Evolutionary conservation across 2,113 vertebrate species (phyloP).

Genomic region (Plectropomus leopardus): DNA sequence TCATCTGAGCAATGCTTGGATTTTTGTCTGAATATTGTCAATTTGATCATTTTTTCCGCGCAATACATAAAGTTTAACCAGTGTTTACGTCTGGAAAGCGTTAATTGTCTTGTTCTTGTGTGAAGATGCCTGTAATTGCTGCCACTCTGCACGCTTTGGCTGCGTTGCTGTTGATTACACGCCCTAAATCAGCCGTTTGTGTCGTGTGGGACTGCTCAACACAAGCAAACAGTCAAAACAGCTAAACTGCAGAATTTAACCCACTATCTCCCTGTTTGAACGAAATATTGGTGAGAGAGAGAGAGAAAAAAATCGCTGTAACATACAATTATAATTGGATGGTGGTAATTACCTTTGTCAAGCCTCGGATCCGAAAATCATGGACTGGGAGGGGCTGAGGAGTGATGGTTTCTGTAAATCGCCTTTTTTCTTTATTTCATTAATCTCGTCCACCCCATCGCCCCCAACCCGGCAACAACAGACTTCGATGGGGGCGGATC

Average conservation of each 20-base stretch:
- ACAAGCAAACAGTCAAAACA: conserved; percentile 40
- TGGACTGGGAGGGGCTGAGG: conserved; percentile 58
- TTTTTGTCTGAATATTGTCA: not conserved
- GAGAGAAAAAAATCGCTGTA: not conserved
- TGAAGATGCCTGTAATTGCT: not conserved
- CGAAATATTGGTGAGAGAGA: not conserved
- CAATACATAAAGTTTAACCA: not conserved
- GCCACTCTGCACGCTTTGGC: not conserved
- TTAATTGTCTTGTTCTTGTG: not conserved
- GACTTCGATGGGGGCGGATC: conserved; percentile 59
- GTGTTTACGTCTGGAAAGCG: not conserved
- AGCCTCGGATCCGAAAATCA: conserved; percentile 42
- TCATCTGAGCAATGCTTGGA: not conserved
- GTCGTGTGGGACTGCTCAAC: not conserved
- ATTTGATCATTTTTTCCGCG: not conserved
- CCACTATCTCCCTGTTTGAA: conserved; percentile 32
- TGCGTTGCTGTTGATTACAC: conserved; percentile 42
- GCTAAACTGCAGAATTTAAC: conserved; percentile 74
- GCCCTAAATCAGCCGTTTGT: conserved; percentile 48
- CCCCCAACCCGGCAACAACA: conserved; percentile 49
- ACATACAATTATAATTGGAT: conserved; percentile 30
- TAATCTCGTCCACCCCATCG: conserved; percentile 39
- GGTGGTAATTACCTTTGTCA: conserved; percentile 69
- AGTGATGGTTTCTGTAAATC: conserved; percentile 17
- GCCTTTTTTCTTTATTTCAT: conserved; percentile 36